Conservation (phyloP, 2,113 vertebrate species). For the Pheucticus melanocephalus region DNA sequence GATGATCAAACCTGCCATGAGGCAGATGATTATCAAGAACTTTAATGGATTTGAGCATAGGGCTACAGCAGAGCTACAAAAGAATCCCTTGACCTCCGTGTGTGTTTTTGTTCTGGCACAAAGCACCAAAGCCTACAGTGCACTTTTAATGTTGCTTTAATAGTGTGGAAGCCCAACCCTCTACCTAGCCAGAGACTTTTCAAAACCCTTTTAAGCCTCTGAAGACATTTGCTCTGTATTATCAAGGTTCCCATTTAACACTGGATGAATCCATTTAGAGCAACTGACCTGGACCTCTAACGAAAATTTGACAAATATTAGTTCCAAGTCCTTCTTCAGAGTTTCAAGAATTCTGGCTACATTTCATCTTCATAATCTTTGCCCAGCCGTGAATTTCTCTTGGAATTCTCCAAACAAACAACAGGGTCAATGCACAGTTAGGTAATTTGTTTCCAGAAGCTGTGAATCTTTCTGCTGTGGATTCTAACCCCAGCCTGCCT, state of each 20-base stretch:
- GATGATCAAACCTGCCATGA: conserved; percentile 32
- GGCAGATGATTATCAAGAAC: conserved; percentile 57
- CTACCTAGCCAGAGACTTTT: neutral
- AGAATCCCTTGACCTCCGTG: conserved; percentile 25
- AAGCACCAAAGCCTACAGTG: neutral
- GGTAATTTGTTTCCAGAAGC: neutral
- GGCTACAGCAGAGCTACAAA: conserved; percentile 23
- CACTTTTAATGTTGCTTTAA: conserved; percentile 6
- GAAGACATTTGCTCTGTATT: neutral
- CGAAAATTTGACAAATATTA: conserved; percentile 14
- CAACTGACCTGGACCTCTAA: neutral
- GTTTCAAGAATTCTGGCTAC: neutral
- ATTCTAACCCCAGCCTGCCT: neutral
- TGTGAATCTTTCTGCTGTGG: neutral
- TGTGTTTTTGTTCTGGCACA: conserved; percentile 52
- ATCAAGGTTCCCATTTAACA: neutral
- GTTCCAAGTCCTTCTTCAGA: neutral
- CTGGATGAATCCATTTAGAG: neutral
- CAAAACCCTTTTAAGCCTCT: conserved; percentile 1
- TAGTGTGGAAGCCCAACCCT: neutral
- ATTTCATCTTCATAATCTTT: neutral
- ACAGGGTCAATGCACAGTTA: neutral
- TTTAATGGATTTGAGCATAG: conserved; percentile 19
- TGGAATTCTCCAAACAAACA: neutral
- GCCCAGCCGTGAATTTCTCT: neutral